These are phyloP conservation scores for Sphaerophoria rueppellii DNA, from an alignment of 2,888 invertebrate species.

Conservation along the genomic window DNA sequence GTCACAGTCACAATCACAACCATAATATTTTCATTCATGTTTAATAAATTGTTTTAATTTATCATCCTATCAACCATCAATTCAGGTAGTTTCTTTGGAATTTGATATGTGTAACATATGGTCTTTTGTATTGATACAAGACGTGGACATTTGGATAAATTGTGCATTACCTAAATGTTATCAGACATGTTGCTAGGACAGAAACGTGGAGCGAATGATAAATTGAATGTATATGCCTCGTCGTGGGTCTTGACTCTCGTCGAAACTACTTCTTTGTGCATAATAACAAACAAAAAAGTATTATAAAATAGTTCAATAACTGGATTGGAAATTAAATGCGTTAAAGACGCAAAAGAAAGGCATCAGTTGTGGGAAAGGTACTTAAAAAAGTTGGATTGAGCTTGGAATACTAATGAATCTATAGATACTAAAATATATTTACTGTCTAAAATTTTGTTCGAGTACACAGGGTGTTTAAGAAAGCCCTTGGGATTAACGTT, in stretches of 20 bases:
- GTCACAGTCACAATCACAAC: background rate
- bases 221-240: background rate
- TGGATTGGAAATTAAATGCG: constrained; percentile 43
- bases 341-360: constrained; percentile 21
- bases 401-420: constrained; percentile 34
- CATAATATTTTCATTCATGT: constrained; percentile 18
- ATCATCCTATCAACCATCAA: constrained; percentile 7
- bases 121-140: constrained; percentile 42
- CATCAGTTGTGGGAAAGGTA: background rate
- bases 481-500: no score
- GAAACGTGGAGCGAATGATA: constrained; percentile 46
- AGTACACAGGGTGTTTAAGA: background rate
- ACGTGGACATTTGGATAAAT: constrained; percentile 44
- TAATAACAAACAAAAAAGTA: constrained; percentile 46
- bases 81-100: constrained; percentile 46
- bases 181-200: constrained; percentile 27
- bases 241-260: background rate
- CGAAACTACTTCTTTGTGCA: constrained; percentile 31
- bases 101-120: constrained; percentile 53
- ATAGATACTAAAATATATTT: no score
- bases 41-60: constrained; percentile 41
- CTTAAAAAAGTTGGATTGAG: background rate
- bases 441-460: background rate
- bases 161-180: constrained; percentile 30
- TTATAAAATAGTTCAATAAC: constrained; percentile 65